Evolutionary conservation across 2,797 vertebrate species (phyloP).

Genomic region (Manis javanica): DNA sequence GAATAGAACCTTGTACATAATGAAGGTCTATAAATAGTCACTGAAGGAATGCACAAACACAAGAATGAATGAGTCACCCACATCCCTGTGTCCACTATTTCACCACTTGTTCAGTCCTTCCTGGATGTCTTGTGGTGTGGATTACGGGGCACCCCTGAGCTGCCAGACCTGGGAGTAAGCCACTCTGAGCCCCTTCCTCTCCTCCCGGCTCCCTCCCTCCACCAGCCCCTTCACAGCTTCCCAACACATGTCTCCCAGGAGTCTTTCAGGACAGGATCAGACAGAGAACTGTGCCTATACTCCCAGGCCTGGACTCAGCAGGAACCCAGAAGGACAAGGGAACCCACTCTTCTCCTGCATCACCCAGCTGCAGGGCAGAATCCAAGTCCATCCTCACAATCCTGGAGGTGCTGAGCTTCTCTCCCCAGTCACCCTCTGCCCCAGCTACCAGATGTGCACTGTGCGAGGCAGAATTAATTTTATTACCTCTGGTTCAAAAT

Average conservation of each 20-base stretch:
- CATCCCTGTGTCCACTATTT: background rate
- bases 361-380: no score
- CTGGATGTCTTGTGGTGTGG: background rate
- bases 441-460: rapidly evolving
- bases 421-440: background rate
- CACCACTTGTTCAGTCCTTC: background rate
- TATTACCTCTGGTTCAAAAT: background rate
- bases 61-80: conserved; percentile 36
- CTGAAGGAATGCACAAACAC: background rate
- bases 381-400: no score
- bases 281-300: background rate
- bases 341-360: background rate
- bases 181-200: background rate
- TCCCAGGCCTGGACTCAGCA: background rate
- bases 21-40: conserved; percentile 29
- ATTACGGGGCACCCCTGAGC: background rate
- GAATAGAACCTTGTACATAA: background rate
- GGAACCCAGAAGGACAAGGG: background rate
- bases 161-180: no score
- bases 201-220: background rate
- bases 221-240: background rate
- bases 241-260: background rate
- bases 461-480: background rate
- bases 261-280: background rate
- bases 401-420: background rate